Evolutionary conservation across 2,888 invertebrate species (phyloP).

Genomic region (Diaprepes abbreviatus): DNA sequence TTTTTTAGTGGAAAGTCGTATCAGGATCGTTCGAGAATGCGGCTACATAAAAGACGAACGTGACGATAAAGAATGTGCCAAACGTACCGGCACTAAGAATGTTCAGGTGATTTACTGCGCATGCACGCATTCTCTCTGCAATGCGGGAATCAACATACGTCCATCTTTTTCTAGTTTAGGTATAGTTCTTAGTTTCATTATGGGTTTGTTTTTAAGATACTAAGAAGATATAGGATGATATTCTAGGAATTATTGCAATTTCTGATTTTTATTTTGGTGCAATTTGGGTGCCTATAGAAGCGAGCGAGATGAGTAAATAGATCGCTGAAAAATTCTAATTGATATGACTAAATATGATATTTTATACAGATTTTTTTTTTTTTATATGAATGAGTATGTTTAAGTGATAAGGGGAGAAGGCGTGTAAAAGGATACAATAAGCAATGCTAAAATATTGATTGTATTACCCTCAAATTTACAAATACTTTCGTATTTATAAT

Average conservation of each 20-base stretch:
- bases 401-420: too few relatives aligned
- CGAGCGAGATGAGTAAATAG: neutral
- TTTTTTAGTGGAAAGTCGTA: conserved; percentile 80
- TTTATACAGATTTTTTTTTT: too few relatives aligned
- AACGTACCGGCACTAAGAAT: conserved; percentile 81
- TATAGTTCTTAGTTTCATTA: neutral
- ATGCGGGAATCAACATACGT: conserved; percentile 66
- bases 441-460: too few relatives aligned
- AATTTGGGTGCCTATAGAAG: neutral
- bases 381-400: too few relatives aligned
- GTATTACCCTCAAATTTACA: too few relatives aligned
- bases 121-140: conserved; percentile 84
- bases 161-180: conserved; percentile 51
- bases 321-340: neutral
- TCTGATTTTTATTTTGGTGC: neutral
- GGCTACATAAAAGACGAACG: conserved; percentile 80
- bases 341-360: too few relatives aligned
- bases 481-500: too few relatives aligned
- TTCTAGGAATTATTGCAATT: neutral
- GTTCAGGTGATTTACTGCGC: conserved; percentile 83
- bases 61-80: conserved; percentile 75
- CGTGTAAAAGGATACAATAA: too few relatives aligned
- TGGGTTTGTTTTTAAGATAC: neutral
- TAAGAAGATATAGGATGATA: neutral
- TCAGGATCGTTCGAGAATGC: conserved; percentile 84